Evolutionary conservation across 2,888 invertebrate genomes (phyloP).

Genomic region (Capitulum mitella): DNA sequence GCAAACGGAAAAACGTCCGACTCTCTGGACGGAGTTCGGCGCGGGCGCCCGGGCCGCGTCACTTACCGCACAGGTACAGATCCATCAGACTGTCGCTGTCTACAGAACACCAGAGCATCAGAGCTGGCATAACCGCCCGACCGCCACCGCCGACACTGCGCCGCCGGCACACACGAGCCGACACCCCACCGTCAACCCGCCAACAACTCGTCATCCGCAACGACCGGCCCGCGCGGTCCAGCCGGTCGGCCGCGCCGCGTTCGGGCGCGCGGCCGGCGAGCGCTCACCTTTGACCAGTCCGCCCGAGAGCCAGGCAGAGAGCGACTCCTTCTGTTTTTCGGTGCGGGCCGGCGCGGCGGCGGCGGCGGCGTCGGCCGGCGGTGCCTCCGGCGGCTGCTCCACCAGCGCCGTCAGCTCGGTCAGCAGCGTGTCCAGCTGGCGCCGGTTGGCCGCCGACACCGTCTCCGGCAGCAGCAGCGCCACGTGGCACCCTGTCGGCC

Average conservation of each 20-base stretch:
- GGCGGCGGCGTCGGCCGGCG: background rate
- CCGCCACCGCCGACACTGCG: background rate
- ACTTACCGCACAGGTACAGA: too few relatives aligned
- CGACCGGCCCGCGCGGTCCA: too few relatives aligned
- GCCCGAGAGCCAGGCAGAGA: background rate
- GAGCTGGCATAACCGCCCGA: too few relatives aligned
- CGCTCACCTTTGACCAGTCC: constrained; percentile 8
- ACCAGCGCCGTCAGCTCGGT: constrained; percentile 1
- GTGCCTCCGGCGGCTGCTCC: background rate
- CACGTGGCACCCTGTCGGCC: background rate
- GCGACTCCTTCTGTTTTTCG: background rate
- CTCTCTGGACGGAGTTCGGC: too few relatives aligned
- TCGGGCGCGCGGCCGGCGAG: background rate
- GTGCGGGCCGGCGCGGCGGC: background rate
- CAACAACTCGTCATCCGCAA: background rate
- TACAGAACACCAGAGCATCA: too few relatives aligned
- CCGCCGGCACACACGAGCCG: background rate
- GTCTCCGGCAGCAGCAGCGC: constrained; percentile 14
- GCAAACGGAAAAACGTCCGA: too few relatives aligned
- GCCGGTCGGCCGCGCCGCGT: too few relatives aligned
- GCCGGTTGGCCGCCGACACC: background rate
- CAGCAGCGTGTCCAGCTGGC: background rate
- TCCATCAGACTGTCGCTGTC: too few relatives aligned
- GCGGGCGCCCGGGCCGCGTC: too few relatives aligned
- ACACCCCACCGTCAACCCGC: background rate